A percentile compares a stretch with the other conserved stretches of the same genome.
phyloP scores from a whole-genome alignment of 2,113 vertebrate species.

The Felis chaus region DNA sequence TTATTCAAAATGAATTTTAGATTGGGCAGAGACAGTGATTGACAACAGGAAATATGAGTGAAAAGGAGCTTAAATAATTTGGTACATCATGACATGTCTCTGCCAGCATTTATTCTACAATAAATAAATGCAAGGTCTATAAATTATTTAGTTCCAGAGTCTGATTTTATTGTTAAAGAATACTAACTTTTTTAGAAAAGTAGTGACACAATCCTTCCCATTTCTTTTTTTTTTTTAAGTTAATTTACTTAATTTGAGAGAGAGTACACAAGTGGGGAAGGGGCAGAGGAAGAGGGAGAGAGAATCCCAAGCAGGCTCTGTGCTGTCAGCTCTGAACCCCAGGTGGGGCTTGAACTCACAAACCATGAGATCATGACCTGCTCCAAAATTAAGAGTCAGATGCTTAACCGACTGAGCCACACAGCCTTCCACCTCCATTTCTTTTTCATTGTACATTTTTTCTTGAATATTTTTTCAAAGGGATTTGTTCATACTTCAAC shows the following conservation, averaged over 20 bases:
- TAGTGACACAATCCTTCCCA: neutral
- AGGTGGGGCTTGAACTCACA: too few species aligned
- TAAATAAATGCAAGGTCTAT: constrained; percentile 36
- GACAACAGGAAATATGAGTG: constrained; percentile 7
- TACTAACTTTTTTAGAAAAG: constrained; percentile 17
- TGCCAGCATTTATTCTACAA: constrained; percentile 34
- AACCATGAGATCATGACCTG: too few species aligned
- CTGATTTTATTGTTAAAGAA: constrained; percentile 32
- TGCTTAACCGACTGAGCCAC: neutral
- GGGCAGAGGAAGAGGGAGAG: too few species aligned
- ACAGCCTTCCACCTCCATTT: neutral
- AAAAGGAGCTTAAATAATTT: constrained; percentile 46
- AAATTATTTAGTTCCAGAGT: constrained; percentile 52
- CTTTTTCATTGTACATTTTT: neutral
- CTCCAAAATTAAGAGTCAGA: too few species aligned
- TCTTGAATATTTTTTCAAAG: constrained; percentile 30
- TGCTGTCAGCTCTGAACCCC: too few species aligned
- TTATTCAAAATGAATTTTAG: constrained; percentile 19
- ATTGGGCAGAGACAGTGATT: constrained; percentile 13
- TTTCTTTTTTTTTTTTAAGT: neutral
- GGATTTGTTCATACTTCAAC: neutral
- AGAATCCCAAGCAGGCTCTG: too few species aligned
- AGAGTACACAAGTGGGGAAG: too few species aligned
- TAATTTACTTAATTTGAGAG: too few species aligned
- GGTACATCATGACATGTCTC: neutral